A percentile compares a stretch with the other conserved stretches of the same genome.
Evolutionary conservation across 2,888 invertebrate species (phyloP).

Genomic region (Diplazon laetatorius): DNA sequence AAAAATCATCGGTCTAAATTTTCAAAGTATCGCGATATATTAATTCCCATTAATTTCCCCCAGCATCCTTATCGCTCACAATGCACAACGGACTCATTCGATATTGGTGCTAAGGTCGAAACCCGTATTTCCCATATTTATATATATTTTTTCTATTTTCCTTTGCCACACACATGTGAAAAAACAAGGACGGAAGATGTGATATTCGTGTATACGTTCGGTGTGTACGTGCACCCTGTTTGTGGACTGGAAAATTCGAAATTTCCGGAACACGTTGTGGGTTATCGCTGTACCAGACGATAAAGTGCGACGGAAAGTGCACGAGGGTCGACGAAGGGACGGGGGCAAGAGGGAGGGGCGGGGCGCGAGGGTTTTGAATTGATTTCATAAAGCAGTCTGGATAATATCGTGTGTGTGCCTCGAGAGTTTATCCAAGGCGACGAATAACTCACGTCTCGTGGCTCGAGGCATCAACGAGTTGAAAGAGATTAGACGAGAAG

Average conservation of each 20-base stretch:
- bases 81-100: slow-evolving; percentile 28
- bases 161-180: no score
- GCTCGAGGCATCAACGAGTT: slow-evolving; percentile 21
- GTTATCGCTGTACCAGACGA: slow-evolving; percentile 18
- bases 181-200: no score
- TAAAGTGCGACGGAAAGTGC: slow-evolving; percentile 25
- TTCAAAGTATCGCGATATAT: neutral
- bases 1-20: neutral
- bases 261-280: slow-evolving; percentile 43
- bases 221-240: slow-evolving; percentile 26
- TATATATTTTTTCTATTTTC: no score
- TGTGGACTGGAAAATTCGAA: slow-evolving; percentile 26
- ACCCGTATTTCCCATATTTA: neutral
- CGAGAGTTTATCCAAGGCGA: slow-evolving; percentile 11
- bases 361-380: slow-evolving; percentile 48
- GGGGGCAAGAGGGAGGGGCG: no score
- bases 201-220: no score
- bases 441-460: neutral
- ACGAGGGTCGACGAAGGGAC: no score
- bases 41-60: no score
- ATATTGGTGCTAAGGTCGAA: slow-evolving; percentile 11
- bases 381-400: slow-evolving; percentile 47
- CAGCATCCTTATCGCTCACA: slow-evolving; percentile 27
- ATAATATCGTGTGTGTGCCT: slow-evolving; percentile 34
- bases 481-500: slow-evolving; percentile 35